Conservation (phyloP, 2,888 invertebrate species). For the Trissoscelio sp. region DNA sequence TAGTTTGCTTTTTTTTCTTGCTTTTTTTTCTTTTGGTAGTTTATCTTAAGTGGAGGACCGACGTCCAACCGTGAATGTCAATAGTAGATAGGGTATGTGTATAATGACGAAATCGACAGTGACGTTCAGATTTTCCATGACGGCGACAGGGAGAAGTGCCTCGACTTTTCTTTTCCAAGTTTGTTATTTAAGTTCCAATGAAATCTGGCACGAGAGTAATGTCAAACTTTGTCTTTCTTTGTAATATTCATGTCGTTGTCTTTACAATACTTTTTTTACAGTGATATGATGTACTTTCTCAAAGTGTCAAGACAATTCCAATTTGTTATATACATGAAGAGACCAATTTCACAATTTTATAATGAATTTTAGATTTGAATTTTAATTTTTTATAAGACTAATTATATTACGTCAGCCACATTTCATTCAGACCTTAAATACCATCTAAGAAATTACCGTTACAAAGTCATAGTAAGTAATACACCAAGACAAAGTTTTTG, state of each 20-base stretch:
- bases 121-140: constrained; percentile 27
- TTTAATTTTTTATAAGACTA: too few relatives aligned
- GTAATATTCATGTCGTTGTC: constrained; percentile 1
- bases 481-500: constrained; percentile 29
- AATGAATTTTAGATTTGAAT: too few relatives aligned
- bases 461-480: constrained; percentile 24
- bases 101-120: constrained; percentile 41
- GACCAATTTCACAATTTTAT: too few relatives aligned
- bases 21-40: constrained; percentile 20
- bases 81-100: constrained; percentile 45
- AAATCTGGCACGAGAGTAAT: too few relatives aligned
- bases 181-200: constrained; percentile 24
- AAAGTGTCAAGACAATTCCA: too few relatives aligned
- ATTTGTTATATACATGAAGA: too few relatives aligned
- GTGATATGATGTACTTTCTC: constrained; percentile 21
- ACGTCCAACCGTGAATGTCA: constrained; percentile 30
- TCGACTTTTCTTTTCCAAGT: constrained; percentile 7
- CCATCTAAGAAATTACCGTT: constrained; percentile 9
- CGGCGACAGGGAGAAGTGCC: constrained; percentile 64
- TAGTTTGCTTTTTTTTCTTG: constrained; percentile 14
- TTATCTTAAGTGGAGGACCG: constrained; percentile 34
- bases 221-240: too few relatives aligned
- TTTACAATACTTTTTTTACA: constrained; percentile 9
- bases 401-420: constrained; percentile 5
- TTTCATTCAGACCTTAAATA: constrained; percentile 27